Evolutionary conservation across 2,113 vertebrate genomes (phyloP).

Genomic region (Clarias magur): DNA sequence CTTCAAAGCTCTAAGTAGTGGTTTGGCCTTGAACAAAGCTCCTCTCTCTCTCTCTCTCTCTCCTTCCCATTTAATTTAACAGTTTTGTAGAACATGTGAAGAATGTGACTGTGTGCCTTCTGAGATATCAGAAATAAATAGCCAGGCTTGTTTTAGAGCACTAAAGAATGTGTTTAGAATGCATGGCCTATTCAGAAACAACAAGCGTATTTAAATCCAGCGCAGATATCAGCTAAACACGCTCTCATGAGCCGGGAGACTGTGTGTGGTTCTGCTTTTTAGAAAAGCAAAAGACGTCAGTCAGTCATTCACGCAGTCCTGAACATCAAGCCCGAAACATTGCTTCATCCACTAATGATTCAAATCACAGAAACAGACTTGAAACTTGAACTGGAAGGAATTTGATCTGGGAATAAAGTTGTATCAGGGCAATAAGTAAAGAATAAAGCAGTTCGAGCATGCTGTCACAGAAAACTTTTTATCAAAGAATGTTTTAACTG

Average conservation of each 20-base stretch:
- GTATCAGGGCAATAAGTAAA: background rate
- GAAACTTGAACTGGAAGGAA: background rate
- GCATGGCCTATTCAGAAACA: slow-evolving; percentile 21
- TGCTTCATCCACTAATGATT: background rate
- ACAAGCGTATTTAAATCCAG: background rate
- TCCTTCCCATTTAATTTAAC: background rate
- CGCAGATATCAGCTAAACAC: background rate
- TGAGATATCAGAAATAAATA: slow-evolving; percentile 35
- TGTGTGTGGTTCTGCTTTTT: background rate
- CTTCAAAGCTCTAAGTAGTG: background rate
- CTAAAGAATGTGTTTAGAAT: background rate
- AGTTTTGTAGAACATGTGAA: slow-evolving; percentile 15
- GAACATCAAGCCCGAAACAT: background rate
- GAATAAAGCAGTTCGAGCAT: background rate
- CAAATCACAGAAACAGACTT: background rate
- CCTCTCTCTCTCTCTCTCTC: background rate
- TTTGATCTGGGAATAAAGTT: background rate
- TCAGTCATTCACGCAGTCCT: background rate
- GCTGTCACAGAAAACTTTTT: background rate
- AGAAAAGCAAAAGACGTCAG: background rate
- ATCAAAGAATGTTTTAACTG: background rate
- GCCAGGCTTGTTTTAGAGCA: slow-evolving; percentile 40
- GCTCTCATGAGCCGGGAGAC: background rate
- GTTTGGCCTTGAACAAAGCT: background rate
- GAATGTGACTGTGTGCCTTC: slow-evolving; percentile 30